These are phyloP conservation scores for Limanda limanda DNA, from an alignment of 2,113 vertebrate species.

Conservation along the genomic window DNA sequence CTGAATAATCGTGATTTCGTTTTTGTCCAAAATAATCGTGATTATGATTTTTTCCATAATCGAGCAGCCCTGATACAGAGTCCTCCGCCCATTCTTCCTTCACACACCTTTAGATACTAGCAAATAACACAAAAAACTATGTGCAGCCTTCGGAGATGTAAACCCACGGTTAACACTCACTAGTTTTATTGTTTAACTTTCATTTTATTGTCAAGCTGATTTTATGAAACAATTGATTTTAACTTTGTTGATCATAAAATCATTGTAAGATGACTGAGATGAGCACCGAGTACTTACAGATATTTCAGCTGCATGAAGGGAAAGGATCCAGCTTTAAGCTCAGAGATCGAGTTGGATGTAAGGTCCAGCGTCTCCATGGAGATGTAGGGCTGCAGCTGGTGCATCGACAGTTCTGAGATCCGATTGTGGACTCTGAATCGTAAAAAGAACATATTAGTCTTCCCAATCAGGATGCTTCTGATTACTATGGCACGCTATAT, in stretches of 20 bases:
- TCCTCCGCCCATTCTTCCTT: not conserved
- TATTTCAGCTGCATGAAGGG: conserved; percentile 82
- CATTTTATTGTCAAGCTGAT: not conserved
- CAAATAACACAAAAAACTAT: too few species aligned
- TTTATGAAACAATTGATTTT: not conserved
- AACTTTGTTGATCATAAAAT: too few species aligned
- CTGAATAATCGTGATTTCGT: too few species aligned
- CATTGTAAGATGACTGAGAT: not conserved
- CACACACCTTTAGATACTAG: not conserved
- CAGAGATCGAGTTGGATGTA: conserved; percentile 79
- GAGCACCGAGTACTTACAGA: conserved; percentile 62
- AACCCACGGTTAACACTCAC: too few species aligned
- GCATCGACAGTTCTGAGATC: conserved; percentile 74
- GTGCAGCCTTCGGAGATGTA: too few species aligned
- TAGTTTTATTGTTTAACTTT: too few species aligned
- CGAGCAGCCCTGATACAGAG: too few species aligned
- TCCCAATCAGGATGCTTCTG: not conserved
- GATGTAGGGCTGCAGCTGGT: conserved; percentile 75
- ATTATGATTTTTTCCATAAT: too few species aligned
- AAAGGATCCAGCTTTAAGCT: conserved; percentile 78
- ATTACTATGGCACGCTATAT: not conserved
- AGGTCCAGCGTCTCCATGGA: conserved; percentile 80
- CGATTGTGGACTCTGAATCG: conserved; percentile 77
- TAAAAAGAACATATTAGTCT: conserved; percentile 8
- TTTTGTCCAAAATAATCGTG: too few species aligned